These are phyloP conservation scores for Platerodrilus igneus DNA, from an alignment of 2,888 invertebrate genomes.

Conservation along the genomic window DNA sequence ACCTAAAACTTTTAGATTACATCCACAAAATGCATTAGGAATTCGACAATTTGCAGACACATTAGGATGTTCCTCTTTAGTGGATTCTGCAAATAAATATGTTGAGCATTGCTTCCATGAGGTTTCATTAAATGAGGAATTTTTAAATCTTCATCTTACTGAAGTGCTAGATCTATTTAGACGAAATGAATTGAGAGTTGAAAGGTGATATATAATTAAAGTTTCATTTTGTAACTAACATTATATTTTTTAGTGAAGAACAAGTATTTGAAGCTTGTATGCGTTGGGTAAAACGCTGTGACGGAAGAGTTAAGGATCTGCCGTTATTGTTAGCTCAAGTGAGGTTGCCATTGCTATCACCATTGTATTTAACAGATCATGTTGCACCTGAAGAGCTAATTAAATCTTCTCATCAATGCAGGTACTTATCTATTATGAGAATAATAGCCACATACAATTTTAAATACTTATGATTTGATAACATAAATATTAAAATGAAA, in stretches of 20 bases:
- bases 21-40: conserved; percentile 75
- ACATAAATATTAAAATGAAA: neutral
- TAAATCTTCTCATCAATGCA: conserved; percentile 71
- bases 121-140: conserved; percentile 73
- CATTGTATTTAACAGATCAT: conserved; percentile 74
- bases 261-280: conserved; percentile 81
- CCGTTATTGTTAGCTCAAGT: conserved; percentile 71
- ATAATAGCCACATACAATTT: too few relatives aligned
- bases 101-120: conserved; percentile 75
- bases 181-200: conserved; percentile 73
- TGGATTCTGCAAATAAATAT: conserved; percentile 72
- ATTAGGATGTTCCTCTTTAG: conserved; percentile 64
- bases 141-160: conserved; percentile 56
- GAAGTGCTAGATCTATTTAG: conserved; percentile 67
- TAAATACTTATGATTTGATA: conserved; percentile 2
- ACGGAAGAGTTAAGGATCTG: conserved; percentile 55
- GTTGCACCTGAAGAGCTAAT: conserved; percentile 76
- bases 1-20: conserved; percentile 53
- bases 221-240: neutral
- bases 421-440: too few relatives aligned
- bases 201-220: conserved; percentile 45
- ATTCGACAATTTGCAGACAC: conserved; percentile 77
- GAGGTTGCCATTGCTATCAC: conserved; percentile 73
- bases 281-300: conserved; percentile 71
- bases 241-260: conserved; percentile 57